Evolutionary conservation across 2,888 invertebrate species (phyloP).

Genomic region (Drosophila mimetica): DNA sequence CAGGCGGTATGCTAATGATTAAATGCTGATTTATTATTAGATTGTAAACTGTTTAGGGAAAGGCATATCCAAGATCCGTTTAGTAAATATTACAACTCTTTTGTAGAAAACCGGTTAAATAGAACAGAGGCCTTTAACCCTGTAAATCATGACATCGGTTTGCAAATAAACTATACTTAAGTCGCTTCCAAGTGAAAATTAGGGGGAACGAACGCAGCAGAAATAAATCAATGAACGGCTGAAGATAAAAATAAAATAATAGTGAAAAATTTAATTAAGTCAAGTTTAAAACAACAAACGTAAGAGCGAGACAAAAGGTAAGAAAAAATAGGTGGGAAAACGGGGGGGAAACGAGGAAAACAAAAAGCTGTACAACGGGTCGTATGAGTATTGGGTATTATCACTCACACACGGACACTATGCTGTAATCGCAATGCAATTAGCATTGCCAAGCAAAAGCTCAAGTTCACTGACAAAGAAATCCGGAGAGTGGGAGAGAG

Average conservation of each 20-base stretch:
- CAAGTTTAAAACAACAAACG: slow-evolving; percentile 67
- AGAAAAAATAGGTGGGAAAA: slow-evolving; percentile 34
- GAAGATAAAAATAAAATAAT: slow-evolving; percentile 61
- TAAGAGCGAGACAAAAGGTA: slow-evolving; percentile 62
- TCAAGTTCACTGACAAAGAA: slow-evolving; percentile 81
- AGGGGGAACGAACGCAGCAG: slow-evolving; percentile 9
- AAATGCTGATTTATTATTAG: slow-evolving; percentile 29
- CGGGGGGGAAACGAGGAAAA: too few relatives aligned
- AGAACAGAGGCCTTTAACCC: slow-evolving; percentile 44
- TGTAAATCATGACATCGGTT: slow-evolving; percentile 4
- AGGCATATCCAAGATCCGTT: slow-evolving; percentile 17
- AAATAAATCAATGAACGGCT: slow-evolving; percentile 67
- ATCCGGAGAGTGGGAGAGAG: slow-evolving; percentile 49
- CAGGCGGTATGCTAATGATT: slow-evolving; percentile 3
- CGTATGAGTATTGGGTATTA: slow-evolving; percentile 63
- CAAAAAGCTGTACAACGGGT: slow-evolving; percentile 42
- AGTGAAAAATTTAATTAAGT: slow-evolving; percentile 71
- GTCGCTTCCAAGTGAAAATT: not conserved
- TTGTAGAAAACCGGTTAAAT: slow-evolving; percentile 30
- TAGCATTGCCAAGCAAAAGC: slow-evolving; percentile 74
- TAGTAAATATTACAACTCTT: slow-evolving; percentile 5
- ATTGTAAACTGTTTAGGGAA: slow-evolving; percentile 6
- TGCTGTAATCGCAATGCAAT: slow-evolving; percentile 80
- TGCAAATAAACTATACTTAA: slow-evolving; percentile 14
- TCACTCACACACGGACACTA: slow-evolving; percentile 60